These are phyloP conservation scores for Nasonia vitripennis DNA, from an alignment of 1,140 invertebrate genomes.

Conservation along the genomic window DNA sequence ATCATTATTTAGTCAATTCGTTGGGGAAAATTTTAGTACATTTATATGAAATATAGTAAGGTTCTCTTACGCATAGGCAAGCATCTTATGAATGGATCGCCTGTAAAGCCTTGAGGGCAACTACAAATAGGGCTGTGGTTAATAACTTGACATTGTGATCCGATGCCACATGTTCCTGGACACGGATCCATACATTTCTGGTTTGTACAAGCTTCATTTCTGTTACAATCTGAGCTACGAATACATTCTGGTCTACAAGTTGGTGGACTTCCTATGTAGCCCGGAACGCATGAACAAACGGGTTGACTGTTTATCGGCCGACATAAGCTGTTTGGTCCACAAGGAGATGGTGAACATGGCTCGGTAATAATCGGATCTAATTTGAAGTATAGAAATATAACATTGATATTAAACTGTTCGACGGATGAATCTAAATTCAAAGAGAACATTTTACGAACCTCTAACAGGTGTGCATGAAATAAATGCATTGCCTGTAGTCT, in stretches of 20 bases:
- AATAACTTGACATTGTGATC: conserved; percentile 68
- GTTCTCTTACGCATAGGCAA: conserved; percentile 76
- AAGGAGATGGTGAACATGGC: conserved; percentile 79
- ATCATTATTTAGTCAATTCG: conserved; percentile 38
- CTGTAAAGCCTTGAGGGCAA: conserved; percentile 77
- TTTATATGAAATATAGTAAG: conserved; percentile 19
- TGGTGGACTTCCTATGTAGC: conserved; percentile 79
- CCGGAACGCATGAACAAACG: conserved; percentile 78
- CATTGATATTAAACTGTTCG: conserved; percentile 63
- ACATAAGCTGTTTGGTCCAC: conserved; percentile 84
- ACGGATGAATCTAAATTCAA: conserved; percentile 71
- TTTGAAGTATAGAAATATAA: not conserved
- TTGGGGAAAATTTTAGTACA: not conserved
- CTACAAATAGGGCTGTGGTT: conserved; percentile 76
- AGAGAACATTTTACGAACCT: conserved; percentile 67
- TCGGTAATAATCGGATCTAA: conserved; percentile 65
- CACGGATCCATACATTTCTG: conserved; percentile 72
- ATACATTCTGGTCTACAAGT: conserved; percentile 78
- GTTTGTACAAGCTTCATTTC: conserved; percentile 68
- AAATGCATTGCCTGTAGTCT: conserved; percentile 88
- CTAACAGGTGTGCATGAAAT: conserved; percentile 65
- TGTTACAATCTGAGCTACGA: conserved; percentile 70
- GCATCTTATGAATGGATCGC: conserved; percentile 79
- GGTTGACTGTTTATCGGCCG: conserved; percentile 78
- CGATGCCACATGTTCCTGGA: conserved; percentile 68